Base-by-base conservation (phyloP, 1,140 invertebrate genomes). In the Apis dorsata region DNA sequence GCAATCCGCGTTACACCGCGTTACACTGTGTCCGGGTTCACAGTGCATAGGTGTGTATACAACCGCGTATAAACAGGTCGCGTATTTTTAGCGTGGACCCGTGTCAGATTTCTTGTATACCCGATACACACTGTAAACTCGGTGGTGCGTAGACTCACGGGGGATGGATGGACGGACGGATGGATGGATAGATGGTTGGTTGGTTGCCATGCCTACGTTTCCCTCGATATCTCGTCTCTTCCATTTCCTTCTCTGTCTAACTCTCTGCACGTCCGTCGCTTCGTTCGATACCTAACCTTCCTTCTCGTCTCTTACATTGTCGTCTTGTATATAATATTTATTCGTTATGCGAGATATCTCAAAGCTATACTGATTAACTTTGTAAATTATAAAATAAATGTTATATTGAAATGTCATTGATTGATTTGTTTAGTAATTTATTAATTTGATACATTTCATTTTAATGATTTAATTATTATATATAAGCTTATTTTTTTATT, bases 191-290 rank as follows among this genome's bases (percentile, higher is more conserved):
- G 79, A 63, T 63, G 79, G 84, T 0, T 60, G 59, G 19, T 10
- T 86, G 85, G 85, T 86, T 84, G 85, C 85, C 82, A 86, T 86
- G 85, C 85, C 85, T 86, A 84, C 82, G 77, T 80, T 34, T 34
- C 63, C 63, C 63, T 34, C 63, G 15, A 65, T 28, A 21, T 17
- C 17, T 9, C 15, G 15, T 19, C 24, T 65, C 55, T 77, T 72
- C 68, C 60, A n/a, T 66, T 72, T 7, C 8, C 60, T n/a, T 66
- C 2, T 63, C 49, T 9, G 21, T 68, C 68, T 12, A 19, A 34
- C 55, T 21, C 15, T 71, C 44, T 19, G 24, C 49, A n/a, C 57
- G 63, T 76, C 15, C 12, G 34, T 66, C 77, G 21, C 49, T 57
- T 63, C 55, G 84, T 79, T 85, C 81, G 84, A 85, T 85, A 85